Evolutionary conservation across 1,140 invertebrate genomes (phyloP).

Genomic region (Diploscapter pachys): DNA sequence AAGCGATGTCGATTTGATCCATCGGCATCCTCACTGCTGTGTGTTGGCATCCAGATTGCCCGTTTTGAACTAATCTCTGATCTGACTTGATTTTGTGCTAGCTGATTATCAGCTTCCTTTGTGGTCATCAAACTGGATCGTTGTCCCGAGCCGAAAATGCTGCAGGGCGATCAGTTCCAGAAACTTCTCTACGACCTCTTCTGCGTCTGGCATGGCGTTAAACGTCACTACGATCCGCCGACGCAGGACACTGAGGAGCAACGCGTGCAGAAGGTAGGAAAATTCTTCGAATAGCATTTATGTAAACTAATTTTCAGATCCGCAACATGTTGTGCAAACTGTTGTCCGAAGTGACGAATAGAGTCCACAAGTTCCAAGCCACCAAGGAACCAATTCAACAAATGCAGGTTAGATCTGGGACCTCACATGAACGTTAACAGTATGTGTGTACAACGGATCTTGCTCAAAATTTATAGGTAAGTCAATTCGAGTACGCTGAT

Average conservation of each 20-base stretch:
- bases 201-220: constrained; percentile 58
- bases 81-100: neutral
- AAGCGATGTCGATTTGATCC: neutral
- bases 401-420: constrained; percentile 11
- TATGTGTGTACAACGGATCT: neutral
- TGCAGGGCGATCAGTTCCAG: constrained; percentile 55
- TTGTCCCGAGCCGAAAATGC: constrained; percentile 30
- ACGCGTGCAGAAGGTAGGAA: constrained; percentile 48
- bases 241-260: constrained; percentile 55
- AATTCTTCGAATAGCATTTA: neutral
- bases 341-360: constrained; percentile 50
- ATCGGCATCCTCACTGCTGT: neutral
- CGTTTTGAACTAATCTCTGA: neutral
- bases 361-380: constrained; percentile 36
- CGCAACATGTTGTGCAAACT: constrained; percentile 56
- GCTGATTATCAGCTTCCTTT: neutral
- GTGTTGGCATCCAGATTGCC: neutral
- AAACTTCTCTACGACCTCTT: constrained; percentile 56
- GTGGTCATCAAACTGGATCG: neutral
- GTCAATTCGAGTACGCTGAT: too few relatives aligned
- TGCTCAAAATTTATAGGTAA: too few relatives aligned
- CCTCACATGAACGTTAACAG: neutral
- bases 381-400: constrained; percentile 28
- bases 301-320: constrained; percentile 37
- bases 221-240: constrained; percentile 58